These are phyloP conservation scores for Pristiophorus japonicus DNA, from an alignment of 2,113 vertebrate species.

Conservation along the genomic window DNA sequence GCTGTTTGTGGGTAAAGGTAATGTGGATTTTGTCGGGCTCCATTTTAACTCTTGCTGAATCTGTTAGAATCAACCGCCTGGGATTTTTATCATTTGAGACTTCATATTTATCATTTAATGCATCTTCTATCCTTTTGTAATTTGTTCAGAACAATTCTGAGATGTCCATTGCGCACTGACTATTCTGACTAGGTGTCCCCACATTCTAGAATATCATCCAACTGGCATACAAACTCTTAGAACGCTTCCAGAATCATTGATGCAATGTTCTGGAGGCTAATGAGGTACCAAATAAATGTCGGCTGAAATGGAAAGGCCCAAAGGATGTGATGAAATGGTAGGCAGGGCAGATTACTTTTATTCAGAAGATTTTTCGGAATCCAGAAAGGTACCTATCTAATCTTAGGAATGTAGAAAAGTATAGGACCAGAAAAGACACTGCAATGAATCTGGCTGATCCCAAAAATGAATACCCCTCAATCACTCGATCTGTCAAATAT, in stretches of 20 bases:
- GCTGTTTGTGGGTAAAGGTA: not conserved
- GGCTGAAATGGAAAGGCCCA: not conserved
- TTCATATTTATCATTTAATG: not conserved
- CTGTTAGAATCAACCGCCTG: not conserved
- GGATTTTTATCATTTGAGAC: not conserved
- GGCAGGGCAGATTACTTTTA: not conserved
- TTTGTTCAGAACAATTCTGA: not conserved
- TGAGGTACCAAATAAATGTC: too few relatives aligned
- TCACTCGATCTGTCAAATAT: not conserved
- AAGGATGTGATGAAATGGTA: not conserved
- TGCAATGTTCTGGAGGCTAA: not conserved
- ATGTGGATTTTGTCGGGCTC: not conserved
- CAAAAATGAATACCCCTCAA: not conserved
- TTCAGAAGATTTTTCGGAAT: not conserved
- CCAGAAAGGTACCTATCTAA: not conserved
- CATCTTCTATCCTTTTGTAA: not conserved
- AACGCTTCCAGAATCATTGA: not conserved
- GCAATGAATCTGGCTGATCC: not conserved
- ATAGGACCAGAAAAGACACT: not conserved
- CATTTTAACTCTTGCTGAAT: not conserved
- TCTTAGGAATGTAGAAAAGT: not conserved
- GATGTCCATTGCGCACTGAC: not conserved
- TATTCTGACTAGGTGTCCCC: not conserved
- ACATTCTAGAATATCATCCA: not conserved
- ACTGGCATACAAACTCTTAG: not conserved